phyloP scores from a whole-genome alignment of 2,797 vertebrate genomes.

The Cyprinella venusta region DNA sequence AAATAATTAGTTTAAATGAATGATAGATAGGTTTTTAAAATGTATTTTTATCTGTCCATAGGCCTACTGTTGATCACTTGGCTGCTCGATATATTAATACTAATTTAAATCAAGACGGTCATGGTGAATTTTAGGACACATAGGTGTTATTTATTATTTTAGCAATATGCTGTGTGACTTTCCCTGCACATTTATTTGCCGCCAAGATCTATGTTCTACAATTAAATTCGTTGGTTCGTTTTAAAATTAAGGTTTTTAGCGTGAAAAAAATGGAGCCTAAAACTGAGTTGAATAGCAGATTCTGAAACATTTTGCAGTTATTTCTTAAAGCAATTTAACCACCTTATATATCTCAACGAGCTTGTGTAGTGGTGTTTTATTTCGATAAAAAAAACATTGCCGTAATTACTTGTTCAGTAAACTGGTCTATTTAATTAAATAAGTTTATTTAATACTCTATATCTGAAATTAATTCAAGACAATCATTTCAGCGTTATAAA shows the following conservation, averaged over 20 bases:
- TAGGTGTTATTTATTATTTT: background rate
- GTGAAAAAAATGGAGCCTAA: background rate
- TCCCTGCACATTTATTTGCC: background rate
- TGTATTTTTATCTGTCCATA: too few species aligned
- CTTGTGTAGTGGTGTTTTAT: too few species aligned
- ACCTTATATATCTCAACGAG: background rate
- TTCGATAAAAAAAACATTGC: background rate
- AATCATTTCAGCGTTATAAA: background rate
- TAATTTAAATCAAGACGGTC: background rate
- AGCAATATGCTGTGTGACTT: background rate
- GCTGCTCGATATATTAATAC: background rate
- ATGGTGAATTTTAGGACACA: background rate
- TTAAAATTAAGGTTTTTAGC: background rate
- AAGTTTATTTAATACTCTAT: background rate
- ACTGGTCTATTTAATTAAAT: background rate
- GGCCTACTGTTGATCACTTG: background rate
- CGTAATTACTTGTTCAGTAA: background rate
- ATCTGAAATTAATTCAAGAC: background rate
- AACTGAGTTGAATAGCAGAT: background rate
- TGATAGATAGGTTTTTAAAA: background rate
- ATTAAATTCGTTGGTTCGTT: background rate
- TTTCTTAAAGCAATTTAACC: background rate
- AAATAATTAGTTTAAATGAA: background rate
- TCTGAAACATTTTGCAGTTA: background rate
- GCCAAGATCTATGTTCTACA: background rate